Evolutionary conservation across 2,797 vertebrate species (phyloP), one percentile per base, ranked within the genome.

Genomic region (Malurus splendens): DNA sequence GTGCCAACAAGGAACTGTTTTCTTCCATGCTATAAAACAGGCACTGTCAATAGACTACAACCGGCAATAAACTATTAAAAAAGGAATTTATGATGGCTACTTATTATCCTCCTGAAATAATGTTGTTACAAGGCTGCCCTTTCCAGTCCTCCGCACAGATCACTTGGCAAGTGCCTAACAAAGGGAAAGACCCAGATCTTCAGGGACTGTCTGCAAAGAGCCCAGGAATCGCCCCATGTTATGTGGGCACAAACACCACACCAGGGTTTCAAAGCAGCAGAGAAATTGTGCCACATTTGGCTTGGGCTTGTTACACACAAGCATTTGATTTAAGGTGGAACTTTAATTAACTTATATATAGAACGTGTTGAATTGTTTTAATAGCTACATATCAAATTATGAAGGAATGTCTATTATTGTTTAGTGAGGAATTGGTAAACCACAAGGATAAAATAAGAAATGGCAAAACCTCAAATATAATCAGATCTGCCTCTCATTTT

Each of bases 21-120:
- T 96, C 93, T 88, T 93, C 89, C 50, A 23, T 52, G 96, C 89
- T 95, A 81, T 96, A 97, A 97, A 97, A 94, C 89, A 93, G 95
- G 89, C 93, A 89, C 92, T 96, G 96, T 96, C 96, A 96, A 95
- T 93, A 96, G 94, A 93, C 94, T 96, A 96, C 93, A 96, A 94
- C 96, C 92, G 92, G 95, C 96, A 97, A 96, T 97, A 97, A 97
- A 96, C 96, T 94, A 94, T 97, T 96, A 90, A 90, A 96, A 90
- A 94, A 97, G 96, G 96, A 97, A 97, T 97, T 97, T 97, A 97
- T 96, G 96, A 94, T 87, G 92, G 92, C 89, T 94, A 90, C 91
- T 93, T 94, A 96, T 95, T 95, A 90, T 96, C 94, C 89, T 93
- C 89, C 95, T 96, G 95, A 96, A 97, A 96, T 96, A 96, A 96